phyloP scores from a whole-genome alignment of 2,888 invertebrate genomes.

The Drosophila testacea region DNA sequence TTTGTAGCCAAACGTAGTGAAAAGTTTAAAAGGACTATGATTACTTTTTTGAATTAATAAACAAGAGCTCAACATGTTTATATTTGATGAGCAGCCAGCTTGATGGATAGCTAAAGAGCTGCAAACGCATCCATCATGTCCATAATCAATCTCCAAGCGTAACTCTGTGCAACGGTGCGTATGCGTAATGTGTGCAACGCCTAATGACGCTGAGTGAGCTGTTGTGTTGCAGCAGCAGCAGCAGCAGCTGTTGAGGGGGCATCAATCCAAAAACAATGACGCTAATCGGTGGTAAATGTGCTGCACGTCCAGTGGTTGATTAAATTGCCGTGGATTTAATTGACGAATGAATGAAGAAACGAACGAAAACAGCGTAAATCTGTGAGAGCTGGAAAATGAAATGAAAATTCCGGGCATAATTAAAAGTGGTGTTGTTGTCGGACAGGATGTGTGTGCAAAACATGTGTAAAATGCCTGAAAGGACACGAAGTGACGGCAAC shows the following conservation, averaged over 20 bases:
- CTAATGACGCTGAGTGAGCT: constrained; percentile 17
- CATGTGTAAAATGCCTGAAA: constrained; percentile 49
- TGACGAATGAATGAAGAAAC: constrained; percentile 14
- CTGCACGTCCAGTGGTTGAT: constrained; percentile 42
- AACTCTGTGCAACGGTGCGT: constrained; percentile 53
- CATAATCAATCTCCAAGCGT: constrained; percentile 63
- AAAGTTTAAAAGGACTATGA: not conserved
- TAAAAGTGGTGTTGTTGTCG: constrained; percentile 51
- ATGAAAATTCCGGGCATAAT: constrained; percentile 66
- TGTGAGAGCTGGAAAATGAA: constrained; percentile 27
- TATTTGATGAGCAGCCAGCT: constrained; percentile 41
- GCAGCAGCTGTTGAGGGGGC: constrained; percentile 11
- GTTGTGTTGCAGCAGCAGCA: constrained; percentile 15
- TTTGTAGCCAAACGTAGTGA: too few species aligned
- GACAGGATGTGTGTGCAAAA: constrained; percentile 20
- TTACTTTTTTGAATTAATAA: not conserved
- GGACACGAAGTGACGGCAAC: constrained; percentile 25
- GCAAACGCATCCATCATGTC: constrained; percentile 36
- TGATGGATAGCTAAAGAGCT: constrained; percentile 37
- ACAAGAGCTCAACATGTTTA: constrained; percentile 31
- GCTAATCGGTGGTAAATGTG: constrained; percentile 63
- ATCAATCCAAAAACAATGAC: constrained; percentile 41
- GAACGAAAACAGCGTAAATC: constrained; percentile 34
- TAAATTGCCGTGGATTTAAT: constrained; percentile 54
- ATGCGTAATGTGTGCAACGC: constrained; percentile 58